Conservation (phyloP, 2,113 vertebrate genomes). For the Rhinogobius similis region DNA sequence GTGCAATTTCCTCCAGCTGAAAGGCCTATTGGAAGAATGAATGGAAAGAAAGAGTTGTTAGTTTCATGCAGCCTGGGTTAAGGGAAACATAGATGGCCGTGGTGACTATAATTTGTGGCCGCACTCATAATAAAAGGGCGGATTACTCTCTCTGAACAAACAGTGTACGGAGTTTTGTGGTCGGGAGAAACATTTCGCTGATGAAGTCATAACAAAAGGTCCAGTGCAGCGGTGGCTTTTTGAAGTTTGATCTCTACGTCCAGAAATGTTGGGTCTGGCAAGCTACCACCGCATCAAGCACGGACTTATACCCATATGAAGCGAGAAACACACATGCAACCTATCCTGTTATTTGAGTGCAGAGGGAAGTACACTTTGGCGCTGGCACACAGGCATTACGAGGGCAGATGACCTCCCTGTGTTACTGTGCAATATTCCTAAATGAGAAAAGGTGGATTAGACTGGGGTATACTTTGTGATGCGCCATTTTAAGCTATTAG, state of each 20-base stretch:
- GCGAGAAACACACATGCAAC: slow-evolving; percentile 13
- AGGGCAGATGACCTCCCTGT: slow-evolving; percentile 59
- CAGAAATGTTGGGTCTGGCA: slow-evolving; percentile 52
- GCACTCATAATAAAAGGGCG: slow-evolving; percentile 60
- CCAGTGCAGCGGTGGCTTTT: slow-evolving; percentile 42
- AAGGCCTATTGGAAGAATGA: slow-evolving; percentile 58
- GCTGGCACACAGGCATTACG: slow-evolving; percentile 56
- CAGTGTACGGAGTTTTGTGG: slow-evolving; percentile 61
- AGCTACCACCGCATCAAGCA: slow-evolving; percentile 28
- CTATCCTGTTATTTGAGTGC: slow-evolving; percentile 60
- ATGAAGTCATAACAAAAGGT: slow-evolving; percentile 71
- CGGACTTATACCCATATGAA: slow-evolving; percentile 6
- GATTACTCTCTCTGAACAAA: slow-evolving; percentile 65
- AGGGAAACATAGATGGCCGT: slow-evolving; percentile 52
- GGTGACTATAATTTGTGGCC: slow-evolving; percentile 68
- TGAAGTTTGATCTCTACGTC: slow-evolving; percentile 56
- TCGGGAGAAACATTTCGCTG: slow-evolving; percentile 59
- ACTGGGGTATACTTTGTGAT: slow-evolving; percentile 1
- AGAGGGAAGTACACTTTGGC: slow-evolving; percentile 52
- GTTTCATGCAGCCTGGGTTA: slow-evolving; percentile 37
- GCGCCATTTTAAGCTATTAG: not conserved
- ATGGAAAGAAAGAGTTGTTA: slow-evolving; percentile 70
- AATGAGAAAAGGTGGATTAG: slow-evolving; percentile 57
- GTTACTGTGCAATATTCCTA: slow-evolving; percentile 52
- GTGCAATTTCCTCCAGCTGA: slow-evolving; percentile 54